Evolutionary conservation across 37 sponge, comb jelly and placozoan species (phyloP).

Genomic region (Aplysina aerophoba): DNA sequence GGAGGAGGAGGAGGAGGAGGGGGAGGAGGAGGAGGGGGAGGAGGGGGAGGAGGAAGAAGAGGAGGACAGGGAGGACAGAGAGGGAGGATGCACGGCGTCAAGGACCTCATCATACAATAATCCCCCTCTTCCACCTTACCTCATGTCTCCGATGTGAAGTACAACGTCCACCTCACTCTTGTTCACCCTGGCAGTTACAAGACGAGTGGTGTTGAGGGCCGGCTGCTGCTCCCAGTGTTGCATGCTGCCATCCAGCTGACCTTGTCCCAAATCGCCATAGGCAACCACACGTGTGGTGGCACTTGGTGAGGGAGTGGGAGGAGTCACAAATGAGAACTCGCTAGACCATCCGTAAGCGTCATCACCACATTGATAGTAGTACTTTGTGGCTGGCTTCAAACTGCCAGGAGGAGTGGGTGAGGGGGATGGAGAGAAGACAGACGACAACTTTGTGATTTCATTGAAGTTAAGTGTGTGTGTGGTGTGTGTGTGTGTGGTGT

Average conservation of each 20-base stretch:
- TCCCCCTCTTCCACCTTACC: conserved; percentile 76
- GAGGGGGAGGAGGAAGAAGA: conserved; percentile 5
- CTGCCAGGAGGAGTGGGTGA: conserved; percentile 23
- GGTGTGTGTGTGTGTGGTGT: too few species aligned
- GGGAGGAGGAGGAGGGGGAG: not conserved
- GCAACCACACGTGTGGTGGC: conserved; percentile 51
- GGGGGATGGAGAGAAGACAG: too few species aligned
- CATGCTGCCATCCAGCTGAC: conserved; percentile 51
- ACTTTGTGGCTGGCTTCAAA: conserved; percentile 49
- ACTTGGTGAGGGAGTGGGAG: conserved; percentile 35
- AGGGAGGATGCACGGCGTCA: too few species aligned
- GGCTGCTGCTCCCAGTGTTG: conserved; percentile 45
- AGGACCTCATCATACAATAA: too few species aligned
- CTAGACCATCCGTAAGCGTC: conserved; percentile 55
- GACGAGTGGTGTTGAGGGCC: conserved; percentile 58
- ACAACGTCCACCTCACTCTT: conserved; percentile 59
- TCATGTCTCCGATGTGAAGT: conserved; percentile 88
- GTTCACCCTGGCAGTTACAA: conserved; percentile 35
- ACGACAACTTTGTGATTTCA: too few species aligned
- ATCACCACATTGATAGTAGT: conserved; percentile 75
- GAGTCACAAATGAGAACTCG: conserved; percentile 51
- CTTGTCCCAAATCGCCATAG: conserved; percentile 70
- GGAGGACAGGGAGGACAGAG: too few species aligned
- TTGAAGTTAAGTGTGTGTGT: too few species aligned
- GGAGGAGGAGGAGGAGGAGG: not conserved